Conservation (phyloP, 2,797 vertebrate genomes). For the Coranthus polyacanthus region DNA sequence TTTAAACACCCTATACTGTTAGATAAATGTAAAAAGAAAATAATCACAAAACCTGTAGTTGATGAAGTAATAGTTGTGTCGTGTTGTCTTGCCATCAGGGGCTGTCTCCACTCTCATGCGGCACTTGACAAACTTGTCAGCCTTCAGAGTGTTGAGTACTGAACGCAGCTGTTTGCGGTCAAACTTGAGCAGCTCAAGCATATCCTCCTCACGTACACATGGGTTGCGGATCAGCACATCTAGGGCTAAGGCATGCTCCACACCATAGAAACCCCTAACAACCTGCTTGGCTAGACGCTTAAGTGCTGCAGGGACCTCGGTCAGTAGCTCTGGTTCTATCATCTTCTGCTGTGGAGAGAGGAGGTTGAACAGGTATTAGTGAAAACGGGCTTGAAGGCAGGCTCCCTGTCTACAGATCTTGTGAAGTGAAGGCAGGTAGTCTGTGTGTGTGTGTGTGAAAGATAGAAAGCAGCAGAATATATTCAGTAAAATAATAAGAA, state of each 20-base stretch:
- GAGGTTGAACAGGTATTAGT: not conserved
- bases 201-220: constrained; percentile 98
- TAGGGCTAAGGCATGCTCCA: constrained; percentile 95
- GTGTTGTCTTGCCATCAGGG: constrained; percentile 94
- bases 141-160: constrained; percentile 96
- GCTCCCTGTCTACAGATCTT: too few relatives aligned
- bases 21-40: not conserved
- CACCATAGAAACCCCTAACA: constrained; percentile 96
- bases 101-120: constrained; percentile 98
- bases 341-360: constrained; percentile 76
- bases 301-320: constrained; percentile 93
- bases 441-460: too few relatives aligned
- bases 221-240: constrained; percentile 97
- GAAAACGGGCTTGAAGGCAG: too few relatives aligned
- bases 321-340: constrained; percentile 95
- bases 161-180: constrained; percentile 97
- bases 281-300: constrained; percentile 98
- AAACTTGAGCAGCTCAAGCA: constrained; percentile 98
- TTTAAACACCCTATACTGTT: not conserved
- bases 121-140: constrained; percentile 98
- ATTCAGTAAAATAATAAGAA: too few relatives aligned
- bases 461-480: too few relatives aligned
- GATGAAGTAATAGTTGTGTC: constrained; percentile 99
- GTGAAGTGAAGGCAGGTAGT: too few relatives aligned
- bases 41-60: constrained; percentile 86